Evolutionary conservation across 2,797 vertebrate species (phyloP).

Genomic region (Phrynocephalus vlangalii): DNA sequence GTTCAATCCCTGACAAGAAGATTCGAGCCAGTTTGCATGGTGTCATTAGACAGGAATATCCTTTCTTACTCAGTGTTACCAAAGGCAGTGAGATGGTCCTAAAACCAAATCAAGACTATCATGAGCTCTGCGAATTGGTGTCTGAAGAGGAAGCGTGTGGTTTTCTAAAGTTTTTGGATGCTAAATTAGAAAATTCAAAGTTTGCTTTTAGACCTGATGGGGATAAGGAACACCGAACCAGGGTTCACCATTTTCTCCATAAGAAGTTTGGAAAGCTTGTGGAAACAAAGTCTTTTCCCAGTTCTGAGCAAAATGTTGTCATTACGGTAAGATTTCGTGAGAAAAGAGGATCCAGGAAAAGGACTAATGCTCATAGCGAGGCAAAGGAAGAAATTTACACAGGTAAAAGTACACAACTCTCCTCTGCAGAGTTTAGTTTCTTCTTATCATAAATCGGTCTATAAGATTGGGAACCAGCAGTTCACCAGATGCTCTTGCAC

Average conservation of each 20-base stretch:
- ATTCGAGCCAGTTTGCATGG: slow-evolving; percentile 86
- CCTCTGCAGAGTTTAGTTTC: slow-evolving; percentile 22
- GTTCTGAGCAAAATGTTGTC: slow-evolving; percentile 68
- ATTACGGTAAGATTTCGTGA: slow-evolving; percentile 90
- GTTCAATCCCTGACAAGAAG: slow-evolving; percentile 84
- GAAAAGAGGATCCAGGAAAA: slow-evolving; percentile 80
- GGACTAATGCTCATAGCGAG: slow-evolving; percentile 73
- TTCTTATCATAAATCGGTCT: rapidly evolving
- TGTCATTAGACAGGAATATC: slow-evolving; percentile 86
- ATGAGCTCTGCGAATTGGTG: slow-evolving; percentile 86
- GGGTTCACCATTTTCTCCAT: slow-evolving; percentile 91
- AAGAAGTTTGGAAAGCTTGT: slow-evolving; percentile 91
- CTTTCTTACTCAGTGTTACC: slow-evolving; percentile 90
- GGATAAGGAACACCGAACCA: slow-evolving; percentile 88
- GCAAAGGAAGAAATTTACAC: slow-evolving; percentile 84
- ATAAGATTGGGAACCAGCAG: not conserved
- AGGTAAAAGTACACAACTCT: slow-evolving; percentile 76
- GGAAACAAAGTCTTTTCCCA: slow-evolving; percentile 91
- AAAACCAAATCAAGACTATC: slow-evolving; percentile 85
- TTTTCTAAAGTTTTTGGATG: slow-evolving; percentile 93
- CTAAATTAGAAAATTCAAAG: slow-evolving; percentile 84
- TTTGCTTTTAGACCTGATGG: slow-evolving; percentile 88
- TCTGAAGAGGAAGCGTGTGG: slow-evolving; percentile 87
- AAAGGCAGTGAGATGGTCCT: slow-evolving; percentile 86
- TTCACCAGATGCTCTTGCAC: no score